These are phyloP conservation scores for Eulemur coronatus DNA, from an alignment of 2,797 vertebrate genomes.

Conservation along the genomic window DNA sequence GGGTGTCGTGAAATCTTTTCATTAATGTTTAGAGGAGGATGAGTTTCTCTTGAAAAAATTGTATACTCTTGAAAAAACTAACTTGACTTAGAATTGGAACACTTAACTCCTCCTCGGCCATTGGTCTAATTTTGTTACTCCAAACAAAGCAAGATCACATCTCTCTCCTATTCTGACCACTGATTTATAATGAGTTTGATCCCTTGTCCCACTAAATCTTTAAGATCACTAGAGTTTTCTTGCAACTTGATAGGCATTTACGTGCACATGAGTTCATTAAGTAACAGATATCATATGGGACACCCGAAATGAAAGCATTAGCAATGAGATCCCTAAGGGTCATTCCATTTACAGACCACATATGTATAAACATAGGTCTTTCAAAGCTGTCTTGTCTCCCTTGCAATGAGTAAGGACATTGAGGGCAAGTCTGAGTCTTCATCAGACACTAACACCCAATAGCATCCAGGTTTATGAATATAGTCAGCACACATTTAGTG, in stretches of 20 bases:
- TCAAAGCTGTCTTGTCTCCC: neutral
- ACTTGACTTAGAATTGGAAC: neutral
- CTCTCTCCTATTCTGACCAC: conserved; percentile 10
- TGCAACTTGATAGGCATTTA: neutral
- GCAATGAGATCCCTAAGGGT: neutral
- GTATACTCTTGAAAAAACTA: neutral
- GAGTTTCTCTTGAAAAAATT: neutral
- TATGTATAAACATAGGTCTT: neutral
- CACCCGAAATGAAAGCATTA: neutral
- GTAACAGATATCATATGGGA: neutral
- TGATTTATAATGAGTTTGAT: neutral
- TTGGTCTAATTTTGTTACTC: neutral
- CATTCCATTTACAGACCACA: neutral
- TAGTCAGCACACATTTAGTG: neutral
- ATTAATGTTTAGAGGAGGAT: neutral
- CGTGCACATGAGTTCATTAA: neutral
- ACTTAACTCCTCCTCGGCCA: neutral
- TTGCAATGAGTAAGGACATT: neutral
- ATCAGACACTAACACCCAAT: neutral
- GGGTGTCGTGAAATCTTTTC: neutral
- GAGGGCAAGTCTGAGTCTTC: neutral
- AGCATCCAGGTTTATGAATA: conserved; percentile 1
- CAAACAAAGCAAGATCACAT: conserved; percentile 14
- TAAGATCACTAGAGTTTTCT: neutral
- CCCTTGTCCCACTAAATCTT: neutral